phyloP scores from a whole-genome alignment of 2,888 invertebrate species.

The Cryptocephalus primarius region DNA sequence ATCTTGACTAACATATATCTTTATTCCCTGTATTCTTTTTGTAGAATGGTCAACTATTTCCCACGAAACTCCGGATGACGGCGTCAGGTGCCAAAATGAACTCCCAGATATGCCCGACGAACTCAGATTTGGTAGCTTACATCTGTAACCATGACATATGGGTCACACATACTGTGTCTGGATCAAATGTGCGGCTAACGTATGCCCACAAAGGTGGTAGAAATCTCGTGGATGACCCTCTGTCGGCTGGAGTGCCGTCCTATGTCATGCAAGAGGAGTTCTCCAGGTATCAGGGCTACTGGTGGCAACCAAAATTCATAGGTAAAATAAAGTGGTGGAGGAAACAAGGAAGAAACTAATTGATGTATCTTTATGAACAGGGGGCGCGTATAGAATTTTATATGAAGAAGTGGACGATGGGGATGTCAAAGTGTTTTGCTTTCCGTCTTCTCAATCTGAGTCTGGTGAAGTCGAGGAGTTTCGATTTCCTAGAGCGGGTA shows the following conservation, averaged over 20 bases:
- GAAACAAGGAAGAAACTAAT: too few relatives aligned
- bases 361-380: constrained; percentile 31
- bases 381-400: constrained; percentile 68
- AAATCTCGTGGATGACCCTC: constrained; percentile 67
- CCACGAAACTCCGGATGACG: constrained; percentile 54
- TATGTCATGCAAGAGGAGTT: constrained; percentile 99
- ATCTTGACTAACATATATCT: too few relatives aligned
- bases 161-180: constrained; percentile 61
- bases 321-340: constrained; percentile 35
- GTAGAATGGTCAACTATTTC: constrained; percentile 53
- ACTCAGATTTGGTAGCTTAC: constrained; percentile 76
- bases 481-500: constrained; percentile 80
- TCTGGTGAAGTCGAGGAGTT: constrained; percentile 76
- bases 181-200: constrained; percentile 60
- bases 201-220: constrained; percentile 55
- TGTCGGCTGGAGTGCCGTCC: constrained; percentile 90
- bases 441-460: constrained; percentile 71
- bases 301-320: constrained; percentile 85
- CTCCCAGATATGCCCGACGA: constrained; percentile 73
- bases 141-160: constrained; percentile 86
- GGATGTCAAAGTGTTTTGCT: constrained; percentile 83
- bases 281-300: constrained; percentile 89
- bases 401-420: constrained; percentile 84
- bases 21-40: constrained; percentile 11
- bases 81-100: constrained; percentile 61